Conservation (phyloP, 2,113 vertebrate genomes). For the Herpetotheres cachinnans region DNA sequence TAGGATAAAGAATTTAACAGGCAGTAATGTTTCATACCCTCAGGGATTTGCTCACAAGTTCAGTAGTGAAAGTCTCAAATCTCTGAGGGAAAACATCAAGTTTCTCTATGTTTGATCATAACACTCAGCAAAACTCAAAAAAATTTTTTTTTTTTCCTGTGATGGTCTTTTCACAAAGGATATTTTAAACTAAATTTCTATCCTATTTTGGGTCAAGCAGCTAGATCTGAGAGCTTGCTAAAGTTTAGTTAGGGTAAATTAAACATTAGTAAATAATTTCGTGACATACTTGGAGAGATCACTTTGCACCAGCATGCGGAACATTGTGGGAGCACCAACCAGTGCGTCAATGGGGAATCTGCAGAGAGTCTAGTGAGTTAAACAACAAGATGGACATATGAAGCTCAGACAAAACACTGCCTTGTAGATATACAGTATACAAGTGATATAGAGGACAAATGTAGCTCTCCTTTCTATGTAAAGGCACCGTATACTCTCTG, state of each 20-base stretch:
- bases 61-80: not conserved
- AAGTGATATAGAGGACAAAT: not conserved
- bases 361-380: constrained; percentile 71
- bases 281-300: constrained; percentile 68
- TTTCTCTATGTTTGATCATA: not conserved
- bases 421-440: not conserved
- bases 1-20: not conserved
- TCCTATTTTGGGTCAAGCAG: not conserved
- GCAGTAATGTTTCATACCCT: not conserved
- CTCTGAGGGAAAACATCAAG: not conserved
- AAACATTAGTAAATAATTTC: not conserved
- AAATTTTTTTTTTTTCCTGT: no score
- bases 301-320: constrained; percentile 76
- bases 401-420: not conserved
- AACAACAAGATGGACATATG: not conserved
- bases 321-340: constrained; percentile 70
- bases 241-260: not conserved
- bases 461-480: not conserved
- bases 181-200: not conserved
- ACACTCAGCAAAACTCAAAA: not conserved
- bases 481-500: not conserved
- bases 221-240: not conserved
- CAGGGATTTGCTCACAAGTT: not conserved
- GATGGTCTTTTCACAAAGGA: not conserved
- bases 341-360: constrained; percentile 73